Percentiles rank a stretch among this genome's conserved stretches.
Evolutionary conservation across 2,888 invertebrate species (phyloP).

Genomic region (Nomada fabriciana): DNA sequence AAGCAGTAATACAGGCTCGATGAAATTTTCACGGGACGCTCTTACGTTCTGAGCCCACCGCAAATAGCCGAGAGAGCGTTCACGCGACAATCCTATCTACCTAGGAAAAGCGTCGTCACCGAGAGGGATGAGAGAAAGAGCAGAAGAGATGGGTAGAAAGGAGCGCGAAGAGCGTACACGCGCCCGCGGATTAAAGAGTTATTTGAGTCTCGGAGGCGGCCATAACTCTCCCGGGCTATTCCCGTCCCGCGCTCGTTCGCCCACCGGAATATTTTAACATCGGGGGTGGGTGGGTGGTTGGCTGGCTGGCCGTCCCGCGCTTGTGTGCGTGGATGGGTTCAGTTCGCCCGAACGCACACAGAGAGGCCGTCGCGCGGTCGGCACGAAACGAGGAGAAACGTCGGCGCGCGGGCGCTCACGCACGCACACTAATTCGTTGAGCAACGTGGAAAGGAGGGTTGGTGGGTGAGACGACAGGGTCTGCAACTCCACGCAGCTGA

Average conservation of each 20-base stretch:
- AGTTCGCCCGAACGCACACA: conserved; percentile 39
- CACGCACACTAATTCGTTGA: conserved; percentile 18
- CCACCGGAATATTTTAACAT: conserved; percentile 83
- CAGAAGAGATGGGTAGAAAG: conserved; percentile 49
- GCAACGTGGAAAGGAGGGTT: conserved; percentile 68
- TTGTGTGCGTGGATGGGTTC: conserved; percentile 69
- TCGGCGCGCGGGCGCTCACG: background rate
- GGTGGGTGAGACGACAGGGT: conserved; percentile 75
- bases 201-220: conserved; percentile 84
- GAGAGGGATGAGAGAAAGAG: conserved; percentile 10
- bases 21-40: conserved; percentile 50
- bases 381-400: background rate
- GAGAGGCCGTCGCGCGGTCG: background rate
- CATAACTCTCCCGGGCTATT: conserved; percentile 84
- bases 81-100: background rate
- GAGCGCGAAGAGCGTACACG: conserved; percentile 79
- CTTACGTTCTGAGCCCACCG: conserved; percentile 11
- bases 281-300: conserved; percentile 83
- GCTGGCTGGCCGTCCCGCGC: conserved; percentile 63
- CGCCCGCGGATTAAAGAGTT: conserved; percentile 84
- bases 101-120: conserved; percentile 48
- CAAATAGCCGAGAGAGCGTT: conserved; percentile 23
- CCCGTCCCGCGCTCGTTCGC: conserved; percentile 81
- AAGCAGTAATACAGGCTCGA: background rate
- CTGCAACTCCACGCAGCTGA: conserved; percentile 82